Evolutionary conservation across 2,113 vertebrate species (phyloP).

Genomic region (Gadus chalcogrammus): DNA sequence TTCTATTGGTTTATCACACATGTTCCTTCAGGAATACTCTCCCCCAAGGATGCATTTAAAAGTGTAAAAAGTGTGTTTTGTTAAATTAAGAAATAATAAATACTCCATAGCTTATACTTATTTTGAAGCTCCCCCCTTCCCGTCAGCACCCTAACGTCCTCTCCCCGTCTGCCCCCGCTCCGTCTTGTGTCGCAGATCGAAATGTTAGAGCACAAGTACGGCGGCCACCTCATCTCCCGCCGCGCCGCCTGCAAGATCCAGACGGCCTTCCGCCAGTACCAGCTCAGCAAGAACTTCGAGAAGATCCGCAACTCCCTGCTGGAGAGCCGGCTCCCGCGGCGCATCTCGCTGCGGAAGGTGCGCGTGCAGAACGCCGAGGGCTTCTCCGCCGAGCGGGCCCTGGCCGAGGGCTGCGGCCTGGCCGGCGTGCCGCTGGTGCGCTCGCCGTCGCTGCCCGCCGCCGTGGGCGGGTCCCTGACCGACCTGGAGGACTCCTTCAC

Average conservation of each 20-base stretch:
- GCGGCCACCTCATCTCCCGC: constrained; percentile 93
- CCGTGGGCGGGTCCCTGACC: constrained; percentile 85
- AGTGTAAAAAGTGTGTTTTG: no score
- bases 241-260: constrained; percentile 98
- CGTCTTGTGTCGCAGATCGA: constrained; percentile 79
- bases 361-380: constrained; percentile 86
- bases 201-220: constrained; percentile 99
- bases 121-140: no score
- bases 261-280: constrained; percentile 98
- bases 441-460: constrained; percentile 86
- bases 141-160: neutral
- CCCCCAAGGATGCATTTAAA: no score
- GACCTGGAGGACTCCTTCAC: constrained; percentile 98
- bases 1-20: no score
- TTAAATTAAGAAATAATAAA: no score
- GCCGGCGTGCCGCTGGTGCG: constrained; percentile 88
- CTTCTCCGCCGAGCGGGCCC: constrained; percentile 86
- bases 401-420: constrained; percentile 88
- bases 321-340: constrained; percentile 92
- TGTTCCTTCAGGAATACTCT: no score
- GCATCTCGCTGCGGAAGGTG: constrained; percentile 91
- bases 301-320: constrained; percentile 97
- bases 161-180: constrained; percentile 23
- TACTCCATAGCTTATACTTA: no score
- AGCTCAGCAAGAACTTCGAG: constrained; percentile 99